Percentiles rank a stretch among this genome's conserved stretches.
phyloP scores from a whole-genome alignment of 2,797 vertebrate genomes.

The Chromis chromis region DNA sequence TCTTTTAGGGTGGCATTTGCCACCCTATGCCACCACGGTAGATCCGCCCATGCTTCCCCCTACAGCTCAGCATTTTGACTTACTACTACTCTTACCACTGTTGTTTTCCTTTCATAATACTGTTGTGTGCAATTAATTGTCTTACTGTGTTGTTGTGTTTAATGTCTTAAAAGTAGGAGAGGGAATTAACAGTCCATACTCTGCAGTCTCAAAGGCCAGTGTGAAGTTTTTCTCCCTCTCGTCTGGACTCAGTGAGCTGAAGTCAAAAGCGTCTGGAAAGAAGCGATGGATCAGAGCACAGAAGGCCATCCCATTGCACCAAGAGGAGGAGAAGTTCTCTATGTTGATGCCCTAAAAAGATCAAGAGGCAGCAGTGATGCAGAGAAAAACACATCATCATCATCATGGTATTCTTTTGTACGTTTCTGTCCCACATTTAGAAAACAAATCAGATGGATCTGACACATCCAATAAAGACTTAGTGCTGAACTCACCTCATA shows the following conservation, averaged over 20 bases:
- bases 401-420: not conserved
- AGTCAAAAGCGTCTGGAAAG: slow-evolving; percentile 96
- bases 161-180: not conserved
- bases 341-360: slow-evolving; percentile 89
- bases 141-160: not conserved
- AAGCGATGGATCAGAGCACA: slow-evolving; percentile 97
- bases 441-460: too few relatives aligned
- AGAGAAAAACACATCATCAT: not conserved
- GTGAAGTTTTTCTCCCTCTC: slow-evolving; percentile 94
- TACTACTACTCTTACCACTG: not conserved
- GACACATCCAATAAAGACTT: not conserved
- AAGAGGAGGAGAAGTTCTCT: slow-evolving; percentile 98
- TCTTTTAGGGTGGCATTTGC: too few relatives aligned
- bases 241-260: slow-evolving; percentile 88
- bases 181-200: slow-evolving; percentile 82
- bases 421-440: not conserved
- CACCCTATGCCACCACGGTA: too few relatives aligned
- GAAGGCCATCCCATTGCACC: slow-evolving; percentile 96
- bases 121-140: not conserved
- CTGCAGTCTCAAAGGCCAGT: slow-evolving; percentile 93
- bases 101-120: not conserved
- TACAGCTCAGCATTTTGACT: not conserved
- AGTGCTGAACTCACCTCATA: slow-evolving; percentile 88
- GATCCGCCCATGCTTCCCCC: too few relatives aligned
- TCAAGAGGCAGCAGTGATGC: slow-evolving; percentile 12